phyloP scores from a whole-genome alignment of 2,797 vertebrate species.

The Morus bassanus region DNA sequence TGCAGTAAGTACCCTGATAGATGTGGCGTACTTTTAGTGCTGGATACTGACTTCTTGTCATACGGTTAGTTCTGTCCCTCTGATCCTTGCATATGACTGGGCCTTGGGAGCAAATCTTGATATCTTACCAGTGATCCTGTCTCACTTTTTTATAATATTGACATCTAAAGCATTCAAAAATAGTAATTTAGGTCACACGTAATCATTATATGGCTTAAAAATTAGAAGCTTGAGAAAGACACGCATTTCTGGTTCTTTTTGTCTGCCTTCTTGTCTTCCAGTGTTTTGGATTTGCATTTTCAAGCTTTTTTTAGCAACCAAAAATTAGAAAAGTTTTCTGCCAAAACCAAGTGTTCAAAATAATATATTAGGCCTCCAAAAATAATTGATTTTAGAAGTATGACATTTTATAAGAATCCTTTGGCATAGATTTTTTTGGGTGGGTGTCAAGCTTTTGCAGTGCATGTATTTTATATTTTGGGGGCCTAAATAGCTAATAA shows the following conservation, averaged over 20 bases:
- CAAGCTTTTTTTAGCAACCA: not conserved
- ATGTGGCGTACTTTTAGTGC: not conserved
- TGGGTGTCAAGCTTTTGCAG: not conserved
- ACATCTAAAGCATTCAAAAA: not conserved
- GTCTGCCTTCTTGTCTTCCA: not conserved
- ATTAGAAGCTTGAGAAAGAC: not conserved
- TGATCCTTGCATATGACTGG: not conserved
- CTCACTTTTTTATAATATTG: not conserved
- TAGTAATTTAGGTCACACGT: not conserved
- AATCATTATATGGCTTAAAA: not conserved
- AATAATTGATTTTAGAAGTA: not conserved
- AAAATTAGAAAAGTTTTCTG: not conserved
- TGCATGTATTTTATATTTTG: not conserved
- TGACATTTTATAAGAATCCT: not conserved
- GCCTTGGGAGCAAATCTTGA: not conserved
- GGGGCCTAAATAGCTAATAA: not conserved
- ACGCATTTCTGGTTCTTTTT: not conserved
- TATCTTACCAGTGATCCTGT: not conserved
- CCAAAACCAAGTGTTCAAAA: not conserved
- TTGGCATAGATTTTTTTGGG: not conserved
- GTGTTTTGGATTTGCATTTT: constrained; percentile 3
- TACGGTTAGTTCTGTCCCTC: not conserved
- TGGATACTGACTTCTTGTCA: not conserved
- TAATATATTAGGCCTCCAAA: not conserved
- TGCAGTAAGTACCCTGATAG: not conserved